phyloP scores from a whole-genome alignment of 2,888 invertebrate species.

The Protophormia terraenovae region DNA sequence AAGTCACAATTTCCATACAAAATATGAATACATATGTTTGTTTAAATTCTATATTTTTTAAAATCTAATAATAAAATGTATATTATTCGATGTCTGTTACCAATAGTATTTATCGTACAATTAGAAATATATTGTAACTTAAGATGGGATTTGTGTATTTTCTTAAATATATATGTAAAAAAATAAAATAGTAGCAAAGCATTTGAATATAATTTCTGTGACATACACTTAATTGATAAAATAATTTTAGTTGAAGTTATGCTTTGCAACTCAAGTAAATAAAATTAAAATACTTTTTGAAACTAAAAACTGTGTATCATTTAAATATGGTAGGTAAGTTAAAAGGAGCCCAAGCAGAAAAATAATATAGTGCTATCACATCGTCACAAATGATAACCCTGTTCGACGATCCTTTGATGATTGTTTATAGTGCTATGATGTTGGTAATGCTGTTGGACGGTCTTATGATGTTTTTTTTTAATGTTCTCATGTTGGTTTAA shows the following conservation, averaged over 20 bases:
- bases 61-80: neutral
- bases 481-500: too few relatives aligned
- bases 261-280: neutral
- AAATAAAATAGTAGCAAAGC: neutral
- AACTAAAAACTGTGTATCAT: too few relatives aligned
- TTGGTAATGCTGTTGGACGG: too few relatives aligned
- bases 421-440: too few relatives aligned
- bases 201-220: neutral
- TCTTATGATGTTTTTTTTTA: too few relatives aligned
- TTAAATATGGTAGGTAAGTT: too few relatives aligned
- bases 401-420: too few relatives aligned
- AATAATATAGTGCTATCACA: too few relatives aligned
- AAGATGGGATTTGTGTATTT: neutral
- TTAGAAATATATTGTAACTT: neutral
- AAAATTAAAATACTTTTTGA: neutral
- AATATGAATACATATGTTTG: neutral
- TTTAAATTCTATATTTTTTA: neutral
- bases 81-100: constrained; percentile 28
- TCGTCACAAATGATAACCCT: too few relatives aligned
- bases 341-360: too few relatives aligned
- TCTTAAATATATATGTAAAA: neutral
- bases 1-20: neutral
- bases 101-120: constrained; percentile 33
- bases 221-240: neutral
- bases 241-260: neutral